phyloP scores from a whole-genome alignment of 1,140 invertebrate genomes.

The Drosophila kikkawai region DNA sequence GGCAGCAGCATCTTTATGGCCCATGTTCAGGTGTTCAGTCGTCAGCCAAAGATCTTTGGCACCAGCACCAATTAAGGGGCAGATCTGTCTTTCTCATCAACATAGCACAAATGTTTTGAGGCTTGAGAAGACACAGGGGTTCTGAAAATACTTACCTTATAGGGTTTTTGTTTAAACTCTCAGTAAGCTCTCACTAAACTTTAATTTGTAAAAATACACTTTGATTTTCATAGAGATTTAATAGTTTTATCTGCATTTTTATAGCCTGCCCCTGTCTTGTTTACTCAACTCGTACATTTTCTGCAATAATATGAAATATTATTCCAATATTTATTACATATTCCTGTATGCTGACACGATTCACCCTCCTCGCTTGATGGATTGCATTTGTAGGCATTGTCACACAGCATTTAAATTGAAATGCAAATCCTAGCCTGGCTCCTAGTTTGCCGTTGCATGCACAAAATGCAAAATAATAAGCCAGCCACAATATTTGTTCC shows the following conservation, averaged over 20 bases:
- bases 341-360: slow-evolving; percentile 5
- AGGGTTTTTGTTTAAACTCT: neutral
- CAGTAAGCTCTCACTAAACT: neutral
- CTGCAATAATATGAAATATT: slow-evolving; percentile 1
- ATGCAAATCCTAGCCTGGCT: slow-evolving; percentile 41
- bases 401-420: slow-evolving; percentile 65
- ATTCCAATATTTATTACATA: slow-evolving; percentile 1
- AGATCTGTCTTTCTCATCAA: slow-evolving; percentile 11
- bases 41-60: slow-evolving; percentile 30
- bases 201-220: neutral
- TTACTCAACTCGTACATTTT: neutral
- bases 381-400: slow-evolving; percentile 34
- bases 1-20: slow-evolving; percentile 16
- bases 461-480: slow-evolving; percentile 63
- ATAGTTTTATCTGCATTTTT: too few species aligned
- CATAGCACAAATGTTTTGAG: slow-evolving; percentile 13
- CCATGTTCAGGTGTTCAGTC: slow-evolving; percentile 27
- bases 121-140: neutral
- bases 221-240: too few species aligned
- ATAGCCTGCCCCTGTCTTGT: neutral
- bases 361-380: slow-evolving; percentile 1
- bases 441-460: neutral
- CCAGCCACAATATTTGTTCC: slow-evolving; percentile 60
- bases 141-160: neutral
- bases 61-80: slow-evolving; percentile 26